phyloP scores from a whole-genome alignment of 2,888 invertebrate genomes.

The Pteria penguin region DNA sequence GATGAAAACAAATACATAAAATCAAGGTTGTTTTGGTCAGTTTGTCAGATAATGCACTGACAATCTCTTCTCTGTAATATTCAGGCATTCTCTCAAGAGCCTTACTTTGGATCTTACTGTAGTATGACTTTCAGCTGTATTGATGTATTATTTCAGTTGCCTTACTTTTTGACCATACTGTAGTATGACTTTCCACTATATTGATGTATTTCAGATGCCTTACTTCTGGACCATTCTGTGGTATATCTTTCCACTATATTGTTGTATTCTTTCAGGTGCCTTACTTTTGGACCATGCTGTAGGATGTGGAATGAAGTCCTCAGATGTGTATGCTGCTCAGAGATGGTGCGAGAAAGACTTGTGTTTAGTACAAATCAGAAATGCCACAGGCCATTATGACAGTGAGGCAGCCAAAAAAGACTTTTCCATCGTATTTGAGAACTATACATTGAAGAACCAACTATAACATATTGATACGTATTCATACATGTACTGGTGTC shows the following conservation, averaged over 20 bases:
- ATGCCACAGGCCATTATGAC: constrained; percentile 43
- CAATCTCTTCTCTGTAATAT: no score
- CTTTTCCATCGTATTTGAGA: constrained; percentile 61
- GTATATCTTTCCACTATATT: background rate
- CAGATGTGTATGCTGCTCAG: constrained; percentile 68
- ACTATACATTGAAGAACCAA: constrained; percentile 45
- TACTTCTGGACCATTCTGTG: background rate
- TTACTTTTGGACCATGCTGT: constrained; percentile 77
- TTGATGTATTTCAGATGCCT: constrained; percentile 70
- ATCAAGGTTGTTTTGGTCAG: no score
- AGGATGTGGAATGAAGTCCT: constrained; percentile 56
- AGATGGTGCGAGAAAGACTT: constrained; percentile 72
- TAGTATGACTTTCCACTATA: background rate
- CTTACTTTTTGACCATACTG: background rate
- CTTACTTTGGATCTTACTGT: background rate
- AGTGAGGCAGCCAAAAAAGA: constrained; percentile 36
- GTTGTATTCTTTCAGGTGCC: constrained; percentile 61
- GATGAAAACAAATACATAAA: no score
- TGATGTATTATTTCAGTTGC: constrained; percentile 61
- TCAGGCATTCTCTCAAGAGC: constrained; percentile 66
- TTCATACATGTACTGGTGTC: no score
- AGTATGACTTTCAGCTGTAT: background rate
- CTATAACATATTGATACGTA: constrained; percentile 27
- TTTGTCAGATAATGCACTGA: no score
- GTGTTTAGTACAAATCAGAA: constrained; percentile 50